Base-by-base conservation (phyloP, 1,140 invertebrate species). In the Saccostrea glomerata region DNA sequence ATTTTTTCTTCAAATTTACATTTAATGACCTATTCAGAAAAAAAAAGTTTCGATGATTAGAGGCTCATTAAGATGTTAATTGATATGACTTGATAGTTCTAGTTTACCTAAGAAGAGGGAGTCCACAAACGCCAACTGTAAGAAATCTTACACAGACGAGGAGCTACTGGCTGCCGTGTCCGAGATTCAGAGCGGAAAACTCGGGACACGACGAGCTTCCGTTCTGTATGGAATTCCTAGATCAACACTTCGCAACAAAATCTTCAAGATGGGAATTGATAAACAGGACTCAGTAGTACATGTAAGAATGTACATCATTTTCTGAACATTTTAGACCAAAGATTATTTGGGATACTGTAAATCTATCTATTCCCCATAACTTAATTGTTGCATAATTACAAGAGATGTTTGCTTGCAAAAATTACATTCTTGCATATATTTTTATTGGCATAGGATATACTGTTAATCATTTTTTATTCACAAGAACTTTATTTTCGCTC, bases 161-260 rank as follows among this genome's bases (percentile, higher is more conserved):
- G 98, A 98, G 94, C 96, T 99, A 12, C 97, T 97, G 92, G 97
- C 97, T 20, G 98, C 98, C 12, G 96, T 99, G 73, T 96, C 97
- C 89, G 98, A 99, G 95, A 98, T 99, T 92, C 97, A 98, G 94
- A 97, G 97, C 93, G 98, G 98, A 7, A 98, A 98, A 94, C 96
- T 99, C 87, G 98, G 98, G 82, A 98, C 98, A 1, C 95, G 98
- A 56, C 96, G 98, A 88, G 98, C 98, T 0, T 98, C 98, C 58
- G 98, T 98, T 54, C 97, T 99, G 89, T 99, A 99, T 94, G 98
- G 98, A 87, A 98, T 99, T 94, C 98, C 98, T 6, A 96, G 98
- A 86, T 99, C 98, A 86, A 99, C 98, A 3, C 96, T 99, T 9
- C 96, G 98, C 70, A 99, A 99, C 95, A 99, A 99, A 96, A 96